Evolutionary conservation across 1,140 invertebrate genomes (phyloP).

Genomic region (Listronotus bonariensis): DNA sequence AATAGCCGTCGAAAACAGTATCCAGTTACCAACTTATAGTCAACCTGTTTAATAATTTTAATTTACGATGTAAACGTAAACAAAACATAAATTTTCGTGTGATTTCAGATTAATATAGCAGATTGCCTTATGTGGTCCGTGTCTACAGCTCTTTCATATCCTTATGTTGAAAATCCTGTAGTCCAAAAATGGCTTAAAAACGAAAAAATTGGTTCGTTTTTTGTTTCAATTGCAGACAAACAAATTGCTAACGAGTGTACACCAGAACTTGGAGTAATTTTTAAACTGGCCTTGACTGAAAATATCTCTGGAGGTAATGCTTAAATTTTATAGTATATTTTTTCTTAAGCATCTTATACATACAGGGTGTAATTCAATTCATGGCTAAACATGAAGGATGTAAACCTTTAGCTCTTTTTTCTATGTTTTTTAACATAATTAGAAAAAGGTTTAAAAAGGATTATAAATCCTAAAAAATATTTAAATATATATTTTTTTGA

Average conservation of each 20-base stretch:
- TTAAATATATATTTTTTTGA: too few species aligned
- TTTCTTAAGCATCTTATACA: too few species aligned
- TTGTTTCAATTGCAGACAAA: constrained; percentile 54
- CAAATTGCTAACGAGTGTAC: constrained; percentile 55
- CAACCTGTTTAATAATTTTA: background rate
- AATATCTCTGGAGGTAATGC: constrained; percentile 39
- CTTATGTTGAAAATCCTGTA: constrained; percentile 56
- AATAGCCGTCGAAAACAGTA: too few species aligned
- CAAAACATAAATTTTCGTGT: constrained; percentile 1
- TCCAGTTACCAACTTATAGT: too few species aligned
- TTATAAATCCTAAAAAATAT: too few species aligned
- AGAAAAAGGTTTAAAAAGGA: too few species aligned
- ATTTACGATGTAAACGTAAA: background rate
- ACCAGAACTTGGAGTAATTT: constrained; percentile 54
- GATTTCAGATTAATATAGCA: constrained; percentile 17
- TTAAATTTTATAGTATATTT: too few species aligned
- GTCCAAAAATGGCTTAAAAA: constrained; percentile 61
- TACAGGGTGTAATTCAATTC: too few species aligned
- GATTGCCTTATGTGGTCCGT: constrained; percentile 53
- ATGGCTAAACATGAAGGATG: too few species aligned
- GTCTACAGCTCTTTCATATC: constrained; percentile 57
- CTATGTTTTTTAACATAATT: too few species aligned
- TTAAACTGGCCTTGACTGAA: constrained; percentile 54
- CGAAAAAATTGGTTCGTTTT: constrained; percentile 53
- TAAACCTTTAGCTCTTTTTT: too few species aligned